Conservation (phyloP, 2,113 vertebrate species). For the Melanostigma gelatinosum region DNA sequence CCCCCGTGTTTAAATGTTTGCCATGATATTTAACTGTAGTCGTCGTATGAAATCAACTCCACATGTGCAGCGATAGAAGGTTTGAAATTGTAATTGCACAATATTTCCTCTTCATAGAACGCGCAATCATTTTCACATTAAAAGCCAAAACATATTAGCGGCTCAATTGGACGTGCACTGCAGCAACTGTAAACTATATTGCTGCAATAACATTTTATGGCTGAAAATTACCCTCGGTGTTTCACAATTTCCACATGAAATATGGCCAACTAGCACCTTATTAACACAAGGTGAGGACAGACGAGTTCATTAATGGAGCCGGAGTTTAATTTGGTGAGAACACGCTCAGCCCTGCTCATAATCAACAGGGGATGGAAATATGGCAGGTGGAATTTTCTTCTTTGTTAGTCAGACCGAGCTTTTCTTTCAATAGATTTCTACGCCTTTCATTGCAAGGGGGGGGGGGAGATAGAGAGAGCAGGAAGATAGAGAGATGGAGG, state of each 20-base stretch:
- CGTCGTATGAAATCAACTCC: conserved; percentile 51
- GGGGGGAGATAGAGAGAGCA: conserved; percentile 1
- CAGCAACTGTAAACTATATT: conserved; percentile 75
- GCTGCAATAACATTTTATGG: conserved; percentile 76
- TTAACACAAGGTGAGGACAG: conserved; percentile 50
- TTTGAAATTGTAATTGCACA: conserved; percentile 63
- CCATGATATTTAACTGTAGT: conserved; percentile 36
- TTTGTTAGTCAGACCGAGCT: conserved; percentile 58
- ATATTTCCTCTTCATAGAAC: conserved; percentile 72
- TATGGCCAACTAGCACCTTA: conserved; percentile 64
- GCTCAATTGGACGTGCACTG: conserved; percentile 69
- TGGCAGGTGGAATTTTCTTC: conserved; percentile 64
- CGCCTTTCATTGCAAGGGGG: conserved; percentile 58
- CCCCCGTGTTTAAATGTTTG: conserved; percentile 26
- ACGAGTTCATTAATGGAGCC: conserved; percentile 55
- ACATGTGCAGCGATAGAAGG: conserved; percentile 29
- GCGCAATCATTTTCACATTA: conserved; percentile 72
- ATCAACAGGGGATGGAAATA: conserved; percentile 54
- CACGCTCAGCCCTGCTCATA: conserved; percentile 36
- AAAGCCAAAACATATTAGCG: conserved; percentile 73
- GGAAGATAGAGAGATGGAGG: neutral
- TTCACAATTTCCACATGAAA: conserved; percentile 66
- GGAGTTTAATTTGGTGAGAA: conserved; percentile 58
- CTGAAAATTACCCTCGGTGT: conserved; percentile 64
- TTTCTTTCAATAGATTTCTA: conserved; percentile 54